Evolutionary conservation across 2,888 invertebrate genomes (phyloP).

Genomic region (Drosophila limbata): DNA sequence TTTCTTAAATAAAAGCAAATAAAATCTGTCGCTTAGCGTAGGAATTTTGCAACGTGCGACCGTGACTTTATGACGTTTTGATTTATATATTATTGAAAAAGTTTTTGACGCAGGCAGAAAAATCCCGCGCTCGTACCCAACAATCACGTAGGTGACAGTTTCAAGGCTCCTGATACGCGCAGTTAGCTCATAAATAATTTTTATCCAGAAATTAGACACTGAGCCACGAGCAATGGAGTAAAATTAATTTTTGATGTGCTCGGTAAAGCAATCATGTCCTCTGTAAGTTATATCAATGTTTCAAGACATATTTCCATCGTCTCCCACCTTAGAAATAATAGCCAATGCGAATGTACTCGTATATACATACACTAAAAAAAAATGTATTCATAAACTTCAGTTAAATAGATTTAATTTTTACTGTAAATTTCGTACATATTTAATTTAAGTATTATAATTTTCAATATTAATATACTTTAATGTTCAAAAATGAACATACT

Average conservation of each 20-base stretch:
- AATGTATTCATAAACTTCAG: too few relatives aligned
- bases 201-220: slow-evolving; percentile 52
- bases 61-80: slow-evolving; percentile 84
- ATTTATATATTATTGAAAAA: slow-evolving; percentile 84
- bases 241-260: slow-evolving; percentile 81
- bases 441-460: too few relatives aligned
- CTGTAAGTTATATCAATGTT: slow-evolving; percentile 40
- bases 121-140: slow-evolving; percentile 63
- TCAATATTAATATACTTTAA: too few relatives aligned
- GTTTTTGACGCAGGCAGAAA: slow-evolving; percentile 63
- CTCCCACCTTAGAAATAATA: slow-evolving; percentile 21
- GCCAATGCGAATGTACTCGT: slow-evolving; percentile 5
- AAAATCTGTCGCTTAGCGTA: slow-evolving; percentile 38
- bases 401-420: too few relatives aligned
- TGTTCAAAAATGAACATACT: too few relatives aligned
- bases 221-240: slow-evolving; percentile 47
- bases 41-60: slow-evolving; percentile 40
- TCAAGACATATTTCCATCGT: slow-evolving; percentile 29
- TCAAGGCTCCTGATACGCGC: slow-evolving; percentile 34
- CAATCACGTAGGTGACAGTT: slow-evolving; percentile 73
- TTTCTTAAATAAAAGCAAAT: slow-evolving; percentile 49
- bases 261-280: slow-evolving; percentile 33
- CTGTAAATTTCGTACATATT: too few relatives aligned
- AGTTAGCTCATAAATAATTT: slow-evolving; percentile 79
- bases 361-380: slow-evolving; percentile 1